Conservation (phyloP, 2,888 invertebrate genomes). For the Dilophus febrilis region DNA sequence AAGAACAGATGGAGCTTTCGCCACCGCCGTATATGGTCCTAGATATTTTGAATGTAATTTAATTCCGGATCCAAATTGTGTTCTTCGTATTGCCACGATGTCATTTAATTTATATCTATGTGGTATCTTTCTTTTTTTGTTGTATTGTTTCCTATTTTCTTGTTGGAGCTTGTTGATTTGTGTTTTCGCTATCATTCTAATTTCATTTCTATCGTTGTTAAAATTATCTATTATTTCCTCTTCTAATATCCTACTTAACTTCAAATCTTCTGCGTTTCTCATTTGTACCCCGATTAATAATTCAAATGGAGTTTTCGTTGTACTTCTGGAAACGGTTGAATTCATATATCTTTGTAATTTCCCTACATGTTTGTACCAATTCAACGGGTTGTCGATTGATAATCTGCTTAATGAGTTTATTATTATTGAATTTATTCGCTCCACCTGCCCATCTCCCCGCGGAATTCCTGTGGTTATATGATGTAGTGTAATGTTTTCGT, state of each 20-base stretch:
- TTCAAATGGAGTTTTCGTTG: slow-evolving; percentile 1
- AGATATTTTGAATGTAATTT: too few species aligned
- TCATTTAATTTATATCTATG: too few species aligned
- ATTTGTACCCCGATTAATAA: neutral
- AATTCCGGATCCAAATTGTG: too few species aligned
- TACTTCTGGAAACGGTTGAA: neutral
- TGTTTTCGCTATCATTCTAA: neutral
- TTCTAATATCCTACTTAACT: neutral
- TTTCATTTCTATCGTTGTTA: neutral
- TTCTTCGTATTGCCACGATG: too few species aligned
- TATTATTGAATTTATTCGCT: slow-evolving; percentile 6
- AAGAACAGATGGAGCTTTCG: too few species aligned
- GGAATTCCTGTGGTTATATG: slow-evolving; percentile 11
- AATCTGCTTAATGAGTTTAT: slow-evolving; percentile 8
- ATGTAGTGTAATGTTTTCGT: neutral
- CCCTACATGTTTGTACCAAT: slow-evolving; percentile 2
- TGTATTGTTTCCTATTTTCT: too few species aligned
- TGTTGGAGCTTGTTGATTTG: too few species aligned
- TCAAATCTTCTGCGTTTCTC: neutral
- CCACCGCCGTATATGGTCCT: too few species aligned
- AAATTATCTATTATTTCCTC: neutral
- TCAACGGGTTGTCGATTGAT: neutral
- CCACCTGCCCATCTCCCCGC: slow-evolving; percentile 9
- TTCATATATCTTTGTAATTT: slow-evolving; percentile 2
- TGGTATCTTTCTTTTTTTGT: too few species aligned